A percentile compares a stretch with the other conserved stretches of the same genome.
These are phyloP conservation scores for Clavelina lepadiformis DNA, from an alignment of 23 tunicate genomes.

Conservation along the genomic window DNA sequence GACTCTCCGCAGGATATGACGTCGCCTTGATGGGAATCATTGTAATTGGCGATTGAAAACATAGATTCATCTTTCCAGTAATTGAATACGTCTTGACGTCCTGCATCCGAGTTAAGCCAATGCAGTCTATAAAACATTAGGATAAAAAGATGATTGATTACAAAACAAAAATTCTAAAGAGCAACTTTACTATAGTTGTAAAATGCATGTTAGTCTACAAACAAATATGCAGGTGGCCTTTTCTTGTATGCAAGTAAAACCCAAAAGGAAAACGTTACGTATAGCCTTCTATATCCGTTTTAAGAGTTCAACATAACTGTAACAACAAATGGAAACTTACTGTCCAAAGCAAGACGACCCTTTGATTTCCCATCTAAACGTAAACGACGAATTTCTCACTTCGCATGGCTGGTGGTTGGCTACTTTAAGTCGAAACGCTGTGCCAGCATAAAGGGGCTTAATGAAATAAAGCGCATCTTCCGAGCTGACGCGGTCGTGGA, in stretches of 20 bases:
- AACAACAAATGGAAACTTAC: not conserved
- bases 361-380: not conserved
- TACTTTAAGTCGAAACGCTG: not conserved
- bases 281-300: too few relatives aligned
- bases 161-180: too few relatives aligned
- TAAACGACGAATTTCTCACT: not conserved
- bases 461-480: not conserved
- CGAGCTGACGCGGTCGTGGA: not conserved
- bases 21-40: not conserved
- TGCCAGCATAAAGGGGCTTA: not conserved
- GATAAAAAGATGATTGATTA: too few relatives aligned
- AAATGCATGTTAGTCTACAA: too few relatives aligned
- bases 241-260: too few relatives aligned
- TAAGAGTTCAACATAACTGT: not conserved
- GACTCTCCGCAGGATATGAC: not conserved
- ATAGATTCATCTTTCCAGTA: too few relatives aligned
- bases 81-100: too few relatives aligned
- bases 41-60: not conserved
- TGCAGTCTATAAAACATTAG: too few relatives aligned
- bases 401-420: not conserved
- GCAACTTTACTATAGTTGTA: too few relatives aligned
- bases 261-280: too few relatives aligned
- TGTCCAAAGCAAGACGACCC: not conserved
- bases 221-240: too few relatives aligned
- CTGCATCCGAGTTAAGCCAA: too few relatives aligned